These are phyloP conservation scores for Hipposideros larvatus DNA, from an alignment of 2,797 vertebrate species.

Conservation along the genomic window DNA sequence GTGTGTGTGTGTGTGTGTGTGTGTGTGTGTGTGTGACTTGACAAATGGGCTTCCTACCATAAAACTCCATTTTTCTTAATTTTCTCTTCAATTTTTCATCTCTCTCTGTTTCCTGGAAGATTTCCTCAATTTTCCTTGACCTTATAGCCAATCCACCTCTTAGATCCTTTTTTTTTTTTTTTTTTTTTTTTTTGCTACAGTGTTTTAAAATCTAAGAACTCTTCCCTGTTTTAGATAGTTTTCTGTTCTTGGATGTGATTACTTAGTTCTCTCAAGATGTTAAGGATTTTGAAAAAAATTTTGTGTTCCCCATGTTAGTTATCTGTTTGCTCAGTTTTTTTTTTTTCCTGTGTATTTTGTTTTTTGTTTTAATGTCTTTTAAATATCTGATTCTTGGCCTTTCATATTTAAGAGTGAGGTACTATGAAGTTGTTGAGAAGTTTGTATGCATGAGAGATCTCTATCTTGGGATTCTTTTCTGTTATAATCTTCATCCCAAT, in stretches of 20 bases:
- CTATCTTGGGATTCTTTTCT: slow-evolving; percentile 14
- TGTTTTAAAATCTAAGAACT: slow-evolving; percentile 16
- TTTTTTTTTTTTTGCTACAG: background rate
- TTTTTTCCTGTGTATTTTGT: background rate
- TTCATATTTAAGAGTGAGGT: background rate
- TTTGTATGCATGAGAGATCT: background rate
- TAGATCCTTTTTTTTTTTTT: background rate
- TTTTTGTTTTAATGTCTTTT: background rate
- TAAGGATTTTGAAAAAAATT: background rate
- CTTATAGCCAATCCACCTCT: background rate
- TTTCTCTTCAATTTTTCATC: background rate
- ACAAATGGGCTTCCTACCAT: background rate
- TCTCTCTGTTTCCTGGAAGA: slow-evolving; percentile 28
- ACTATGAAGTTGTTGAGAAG: background rate
- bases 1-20: background rate
- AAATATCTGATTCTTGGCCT: background rate
- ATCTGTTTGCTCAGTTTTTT: background rate
- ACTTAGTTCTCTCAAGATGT: slow-evolving; percentile 11
- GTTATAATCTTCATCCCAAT: background rate
- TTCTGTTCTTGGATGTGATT: background rate
- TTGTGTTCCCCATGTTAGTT: background rate
- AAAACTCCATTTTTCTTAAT: background rate
- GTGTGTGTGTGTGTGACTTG: background rate
- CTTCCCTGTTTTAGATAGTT: slow-evolving; percentile 38
- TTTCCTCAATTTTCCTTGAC: slow-evolving; percentile 40